phyloP scores from a whole-genome alignment of 2,797 vertebrate species.

The Chanos chanos region DNA sequence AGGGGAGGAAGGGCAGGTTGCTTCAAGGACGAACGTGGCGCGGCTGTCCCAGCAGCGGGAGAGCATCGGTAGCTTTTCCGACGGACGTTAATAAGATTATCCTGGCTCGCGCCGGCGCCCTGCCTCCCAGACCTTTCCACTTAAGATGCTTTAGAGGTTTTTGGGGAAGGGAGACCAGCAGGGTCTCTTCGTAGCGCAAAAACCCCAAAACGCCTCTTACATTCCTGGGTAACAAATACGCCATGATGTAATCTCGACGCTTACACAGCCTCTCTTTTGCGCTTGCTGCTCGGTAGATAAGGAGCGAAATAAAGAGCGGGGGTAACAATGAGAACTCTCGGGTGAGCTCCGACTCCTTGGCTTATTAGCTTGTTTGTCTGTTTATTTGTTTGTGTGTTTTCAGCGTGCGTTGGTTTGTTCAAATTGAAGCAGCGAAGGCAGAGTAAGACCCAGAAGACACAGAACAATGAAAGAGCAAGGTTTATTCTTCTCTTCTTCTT shows the following conservation, averaged over 20 bases:
- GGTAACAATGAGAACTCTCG: constrained; percentile 60
- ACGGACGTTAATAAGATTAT: constrained; percentile 74
- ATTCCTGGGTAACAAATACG: constrained; percentile 74
- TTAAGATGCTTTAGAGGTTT: constrained; percentile 64
- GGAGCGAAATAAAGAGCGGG: constrained; percentile 58
- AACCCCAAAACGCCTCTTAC: constrained; percentile 66
- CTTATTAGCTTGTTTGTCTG: constrained; percentile 69
- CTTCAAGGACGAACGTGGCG: constrained; percentile 66
- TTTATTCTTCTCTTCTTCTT: constrained; percentile 33
- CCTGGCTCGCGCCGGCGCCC: constrained; percentile 43
- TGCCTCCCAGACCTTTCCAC: constrained; percentile 66
- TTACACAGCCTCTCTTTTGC: constrained; percentile 70
- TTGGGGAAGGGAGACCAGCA: constrained; percentile 59
- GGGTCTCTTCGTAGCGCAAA: constrained; percentile 52
- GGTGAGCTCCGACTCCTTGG: constrained; percentile 35
- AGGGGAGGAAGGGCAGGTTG: constrained; percentile 8
- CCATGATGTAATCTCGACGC: constrained; percentile 75
- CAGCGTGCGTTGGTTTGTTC: constrained; percentile 56
- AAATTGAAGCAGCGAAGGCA: constrained; percentile 47
- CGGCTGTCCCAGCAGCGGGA: constrained; percentile 36
- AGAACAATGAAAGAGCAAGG: constrained; percentile 53
- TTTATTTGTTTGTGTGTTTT: constrained; percentile 52
- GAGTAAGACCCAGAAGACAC: constrained; percentile 41
- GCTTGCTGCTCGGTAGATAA: constrained; percentile 68
- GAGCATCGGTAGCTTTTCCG: constrained; percentile 54